Base-by-base conservation (phyloP, 1,140 invertebrate species). In the Drosophila serrata region DNA sequence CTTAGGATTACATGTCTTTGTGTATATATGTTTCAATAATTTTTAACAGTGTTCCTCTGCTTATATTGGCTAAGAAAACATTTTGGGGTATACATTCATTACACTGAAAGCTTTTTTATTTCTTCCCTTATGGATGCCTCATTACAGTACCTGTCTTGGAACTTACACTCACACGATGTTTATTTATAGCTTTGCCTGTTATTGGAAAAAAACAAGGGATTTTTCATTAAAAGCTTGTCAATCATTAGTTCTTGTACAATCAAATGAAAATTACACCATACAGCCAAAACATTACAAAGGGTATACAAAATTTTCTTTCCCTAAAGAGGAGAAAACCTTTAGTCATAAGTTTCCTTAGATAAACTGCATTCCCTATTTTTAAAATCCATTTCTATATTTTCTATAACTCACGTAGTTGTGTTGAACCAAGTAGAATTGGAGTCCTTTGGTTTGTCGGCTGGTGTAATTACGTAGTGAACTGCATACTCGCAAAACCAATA, bases 101-200 rank as follows among this genome's bases (percentile, higher is more conserved):
- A 81, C 63, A 82, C 43, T 82, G 75, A 87, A 87, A 87, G 82
- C 79, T 70, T 82, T 81, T 82, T 86, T 86, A 86, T 86, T 73
- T 53, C 51, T 60, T 19, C 15, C 27, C 24, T 15, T 60, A 33
- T 4, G 39, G 27, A 45, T 31, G 6, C 53, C 40, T 39, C 56
- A 51, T 67, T 56, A 68, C 51, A 19, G 24, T 33, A 48, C 15
- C 24, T 59, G 15, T 17, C 35, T 51, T 39, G 33, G 17, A 17
- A 12, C n/a, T 33, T 72, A 15, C 61, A 59, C 61, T 53, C 48
- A 48, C 17, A 35, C 79, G 19, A 35, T 19, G 49, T 29, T 29
- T 59, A 48, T 45, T 46, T 46, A 11, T 22, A 27, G n/a, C 46
- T 45, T 33, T 59, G 40, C 39, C 53, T 57, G 24, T 48, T 33